phyloP scores from a whole-genome alignment of 1,140 invertebrate species.

The Drosophila neocordata region DNA sequence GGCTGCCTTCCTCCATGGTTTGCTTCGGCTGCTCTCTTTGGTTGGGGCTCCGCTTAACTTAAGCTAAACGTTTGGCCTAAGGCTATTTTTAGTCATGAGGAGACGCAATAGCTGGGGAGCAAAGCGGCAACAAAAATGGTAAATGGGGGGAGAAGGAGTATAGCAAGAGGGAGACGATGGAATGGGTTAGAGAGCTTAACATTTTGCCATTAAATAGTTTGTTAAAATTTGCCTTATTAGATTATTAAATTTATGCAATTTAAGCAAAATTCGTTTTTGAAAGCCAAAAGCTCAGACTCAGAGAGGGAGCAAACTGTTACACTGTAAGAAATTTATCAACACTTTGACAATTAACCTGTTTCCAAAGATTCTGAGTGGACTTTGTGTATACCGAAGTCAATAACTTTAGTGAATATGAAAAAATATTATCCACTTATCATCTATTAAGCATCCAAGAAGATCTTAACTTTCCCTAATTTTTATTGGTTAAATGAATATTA shows the following conservation, averaged over 20 bases:
- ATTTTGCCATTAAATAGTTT: constrained; percentile 78
- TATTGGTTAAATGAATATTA: too few species aligned
- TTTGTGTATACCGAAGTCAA: too few species aligned
- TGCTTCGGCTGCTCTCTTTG: neutral
- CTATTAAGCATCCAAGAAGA: too few species aligned
- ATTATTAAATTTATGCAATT: constrained; percentile 80
- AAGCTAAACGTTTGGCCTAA: constrained; percentile 68
- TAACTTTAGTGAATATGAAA: too few species aligned
- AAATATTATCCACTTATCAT: too few species aligned
- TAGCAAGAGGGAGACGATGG: too few species aligned
- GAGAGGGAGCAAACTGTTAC: constrained; percentile 20
- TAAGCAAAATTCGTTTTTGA: constrained; percentile 72
- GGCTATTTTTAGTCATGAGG: constrained; percentile 43
- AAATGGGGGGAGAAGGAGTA: too few species aligned
- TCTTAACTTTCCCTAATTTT: too few species aligned
- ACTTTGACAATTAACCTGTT: too few species aligned
- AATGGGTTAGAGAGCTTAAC: constrained; percentile 5
- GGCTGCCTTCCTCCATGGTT: constrained; percentile 45
- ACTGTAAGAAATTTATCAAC: neutral
- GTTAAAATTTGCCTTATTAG: constrained; percentile 80
- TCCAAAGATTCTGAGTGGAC: too few species aligned
- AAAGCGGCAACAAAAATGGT: neutral
- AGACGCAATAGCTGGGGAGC: neutral
- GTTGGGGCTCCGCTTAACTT: constrained; percentile 45
- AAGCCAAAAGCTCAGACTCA: constrained; percentile 35